phyloP scores from a whole-genome alignment of 2,888 invertebrate species.

The Nemotelus nigrinus region DNA sequence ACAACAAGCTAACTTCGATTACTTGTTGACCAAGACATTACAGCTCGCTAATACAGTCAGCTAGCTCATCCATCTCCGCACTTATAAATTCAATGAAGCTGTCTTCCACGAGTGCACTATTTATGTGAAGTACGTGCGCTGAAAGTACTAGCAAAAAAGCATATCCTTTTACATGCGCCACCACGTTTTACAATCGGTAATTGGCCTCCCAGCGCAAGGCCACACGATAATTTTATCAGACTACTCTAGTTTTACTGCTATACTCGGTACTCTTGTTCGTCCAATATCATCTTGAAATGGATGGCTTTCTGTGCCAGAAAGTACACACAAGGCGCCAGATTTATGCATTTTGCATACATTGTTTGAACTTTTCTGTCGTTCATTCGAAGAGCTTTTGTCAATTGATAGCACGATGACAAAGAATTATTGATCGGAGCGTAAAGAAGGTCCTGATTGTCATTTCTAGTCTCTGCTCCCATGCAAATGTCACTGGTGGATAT shows the following conservation, averaged over 20 bases:
- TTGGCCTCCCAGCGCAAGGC: neutral
- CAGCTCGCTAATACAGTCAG: neutral
- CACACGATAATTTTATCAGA: neutral
- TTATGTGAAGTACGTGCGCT: neutral
- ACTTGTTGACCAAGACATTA: too few relatives aligned
- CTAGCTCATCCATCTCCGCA: neutral
- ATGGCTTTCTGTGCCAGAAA: conserved; percentile 1
- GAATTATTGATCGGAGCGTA: neutral
- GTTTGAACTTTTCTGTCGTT: neutral
- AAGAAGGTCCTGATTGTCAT: too few relatives aligned
- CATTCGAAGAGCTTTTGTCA: neutral
- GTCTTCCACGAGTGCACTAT: conserved; percentile 1
- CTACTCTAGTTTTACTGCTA: neutral
- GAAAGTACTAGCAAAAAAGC: neutral
- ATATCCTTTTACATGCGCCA: neutral
- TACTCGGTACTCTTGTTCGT: neutral
- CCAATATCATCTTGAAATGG: neutral
- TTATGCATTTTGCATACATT: conserved; percentile 19
- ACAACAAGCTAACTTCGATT: too few relatives aligned
- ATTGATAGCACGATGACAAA: neutral
- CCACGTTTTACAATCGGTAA: conserved; percentile 1
- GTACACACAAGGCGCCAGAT: conserved; percentile 24
- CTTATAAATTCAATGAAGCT: conserved; percentile 11
- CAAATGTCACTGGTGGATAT: too few relatives aligned
- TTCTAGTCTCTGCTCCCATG: too few relatives aligned